Conservation (phyloP, 2,113 vertebrate species). For the Pangasianodon gigas region DNA sequence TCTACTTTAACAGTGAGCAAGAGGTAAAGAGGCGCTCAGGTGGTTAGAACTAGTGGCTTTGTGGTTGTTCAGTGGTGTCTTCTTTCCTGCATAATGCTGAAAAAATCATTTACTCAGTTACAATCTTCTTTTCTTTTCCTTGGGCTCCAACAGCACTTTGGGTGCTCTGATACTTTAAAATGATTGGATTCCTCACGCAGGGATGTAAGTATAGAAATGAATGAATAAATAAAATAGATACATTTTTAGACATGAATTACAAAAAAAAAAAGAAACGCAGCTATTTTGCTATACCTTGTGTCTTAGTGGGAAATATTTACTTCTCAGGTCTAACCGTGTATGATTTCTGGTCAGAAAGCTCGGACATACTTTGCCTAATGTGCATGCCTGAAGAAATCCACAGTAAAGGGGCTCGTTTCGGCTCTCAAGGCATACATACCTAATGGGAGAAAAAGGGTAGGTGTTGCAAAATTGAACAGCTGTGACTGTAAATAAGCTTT, state of each 20-base stretch:
- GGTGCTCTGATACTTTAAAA: not conserved
- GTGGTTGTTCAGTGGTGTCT: conserved; percentile 57
- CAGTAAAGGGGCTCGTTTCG: conserved; percentile 15
- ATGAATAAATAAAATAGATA: not conserved
- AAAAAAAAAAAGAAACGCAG: not conserved
- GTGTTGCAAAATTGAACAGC: conserved; percentile 76
- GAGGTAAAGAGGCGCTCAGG: conserved; percentile 29
- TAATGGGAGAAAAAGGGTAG: conserved; percentile 68
- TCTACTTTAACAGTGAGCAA: conserved; percentile 49
- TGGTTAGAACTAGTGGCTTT: conserved; percentile 48
- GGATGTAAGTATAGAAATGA: not conserved
- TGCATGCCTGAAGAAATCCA: conserved; percentile 20
- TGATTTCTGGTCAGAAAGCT: conserved; percentile 17
- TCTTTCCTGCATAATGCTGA: conserved; percentile 63
- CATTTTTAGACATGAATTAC: not conserved
- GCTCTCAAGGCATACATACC: conserved; percentile 63
- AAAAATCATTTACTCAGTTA: conserved; percentile 68
- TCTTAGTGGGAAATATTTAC: not conserved
- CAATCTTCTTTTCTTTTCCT: not conserved
- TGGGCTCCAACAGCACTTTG: conserved; percentile 1
- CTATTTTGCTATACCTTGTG: not conserved
- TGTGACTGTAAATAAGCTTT: conserved; percentile 78
- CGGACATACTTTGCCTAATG: conserved; percentile 1
- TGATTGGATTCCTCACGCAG: no score
- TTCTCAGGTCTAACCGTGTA: not conserved